These are phyloP conservation scores for Sakesphorus luctuosus DNA, from an alignment of 2,113 vertebrate genomes.

Conservation along the genomic window DNA sequence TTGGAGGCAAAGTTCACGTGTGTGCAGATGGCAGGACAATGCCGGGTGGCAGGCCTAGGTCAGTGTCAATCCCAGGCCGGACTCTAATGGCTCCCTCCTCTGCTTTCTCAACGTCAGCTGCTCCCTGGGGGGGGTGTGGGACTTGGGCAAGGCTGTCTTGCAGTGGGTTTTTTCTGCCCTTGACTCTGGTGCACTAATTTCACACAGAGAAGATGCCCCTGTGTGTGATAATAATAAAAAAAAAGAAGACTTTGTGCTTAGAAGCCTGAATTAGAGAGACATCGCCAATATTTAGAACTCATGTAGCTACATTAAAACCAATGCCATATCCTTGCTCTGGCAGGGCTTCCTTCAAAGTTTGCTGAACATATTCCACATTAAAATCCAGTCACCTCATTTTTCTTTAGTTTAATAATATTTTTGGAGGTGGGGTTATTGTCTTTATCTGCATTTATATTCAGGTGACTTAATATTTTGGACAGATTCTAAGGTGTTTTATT, in stretches of 20 bases:
- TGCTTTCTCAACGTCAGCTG: conserved; percentile 75
- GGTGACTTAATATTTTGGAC: not conserved
- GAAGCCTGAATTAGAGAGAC: not conserved
- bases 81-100: conserved; percentile 86
- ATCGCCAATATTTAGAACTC: not conserved
- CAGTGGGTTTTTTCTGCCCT: conserved; percentile 75
- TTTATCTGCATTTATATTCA: not conserved
- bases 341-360: not conserved
- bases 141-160: conserved; percentile 68
- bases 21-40: conserved; percentile 96
- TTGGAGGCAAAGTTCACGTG: conserved; percentile 92
- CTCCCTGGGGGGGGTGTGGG: conserved; percentile 78
- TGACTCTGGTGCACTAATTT: conserved; percentile 79
- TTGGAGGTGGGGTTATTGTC: not conserved
- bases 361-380: not conserved
- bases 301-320: not conserved
- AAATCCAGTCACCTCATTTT: not conserved
- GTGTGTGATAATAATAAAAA: not conserved
- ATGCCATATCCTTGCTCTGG: not conserved
- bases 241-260: not conserved
- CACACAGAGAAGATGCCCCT: conserved; percentile 44
- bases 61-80: conserved; percentile 86
- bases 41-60: conserved; percentile 83
- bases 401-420: not conserved
- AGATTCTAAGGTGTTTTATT: not conserved